Evolutionary conservation across 2,797 vertebrate genomes (phyloP).

Genomic region (Oryzias dopingdopingensis): DNA sequence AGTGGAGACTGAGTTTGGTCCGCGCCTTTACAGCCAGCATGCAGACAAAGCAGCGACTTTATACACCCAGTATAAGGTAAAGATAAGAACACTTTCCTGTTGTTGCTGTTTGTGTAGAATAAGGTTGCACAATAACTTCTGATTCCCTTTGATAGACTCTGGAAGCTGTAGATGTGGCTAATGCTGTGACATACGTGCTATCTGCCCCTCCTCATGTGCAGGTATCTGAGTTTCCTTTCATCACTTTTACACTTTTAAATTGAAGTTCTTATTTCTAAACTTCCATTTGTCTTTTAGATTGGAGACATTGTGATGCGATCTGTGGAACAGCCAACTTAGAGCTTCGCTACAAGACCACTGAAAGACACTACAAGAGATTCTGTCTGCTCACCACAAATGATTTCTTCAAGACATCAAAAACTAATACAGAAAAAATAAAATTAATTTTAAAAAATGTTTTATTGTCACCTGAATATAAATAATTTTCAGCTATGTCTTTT

Average conservation of each 20-base stretch:
- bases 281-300: slow-evolving; percentile 68
- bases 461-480: no score
- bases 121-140: not conserved
- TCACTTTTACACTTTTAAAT: not conserved
- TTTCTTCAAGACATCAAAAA: no score
- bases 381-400: no score
- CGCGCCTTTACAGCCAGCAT: slow-evolving; percentile 74
- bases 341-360: not conserved
- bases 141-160: slow-evolving; percentile 71
- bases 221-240: slow-evolving; percentile 63
- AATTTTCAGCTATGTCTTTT: no score
- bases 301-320: slow-evolving; percentile 85
- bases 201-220: slow-evolving; percentile 85
- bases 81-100: no score
- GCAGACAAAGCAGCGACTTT: slow-evolving; percentile 76
- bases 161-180: slow-evolving; percentile 83
- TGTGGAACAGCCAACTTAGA: slow-evolving; percentile 80
- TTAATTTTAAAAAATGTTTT: no score
- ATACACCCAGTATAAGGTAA: slow-evolving; percentile 81
- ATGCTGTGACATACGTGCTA: slow-evolving; percentile 81
- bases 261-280: not conserved
- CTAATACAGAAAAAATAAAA: no score
- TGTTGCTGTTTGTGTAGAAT: no score
- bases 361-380: not conserved
- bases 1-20: slow-evolving; percentile 85